Evolutionary conservation across 2,888 invertebrate genomes (phyloP).

Genomic region (Calameuta pallipes): DNA sequence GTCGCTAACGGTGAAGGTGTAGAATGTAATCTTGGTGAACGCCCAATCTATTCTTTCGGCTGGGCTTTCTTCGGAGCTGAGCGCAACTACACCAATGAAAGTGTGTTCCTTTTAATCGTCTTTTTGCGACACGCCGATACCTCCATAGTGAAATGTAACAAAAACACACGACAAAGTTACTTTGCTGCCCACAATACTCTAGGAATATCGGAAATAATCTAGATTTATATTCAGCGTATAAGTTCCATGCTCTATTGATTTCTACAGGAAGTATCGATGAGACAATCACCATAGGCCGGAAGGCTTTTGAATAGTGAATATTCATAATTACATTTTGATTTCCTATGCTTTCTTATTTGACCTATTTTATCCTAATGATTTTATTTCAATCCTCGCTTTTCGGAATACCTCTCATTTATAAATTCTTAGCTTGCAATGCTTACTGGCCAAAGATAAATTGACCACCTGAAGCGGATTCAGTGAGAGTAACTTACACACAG

Average conservation of each 20-base stretch:
- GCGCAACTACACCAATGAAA: slow-evolving; percentile 26
- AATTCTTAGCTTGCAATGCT: background rate
- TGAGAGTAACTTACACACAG: slow-evolving; percentile 14
- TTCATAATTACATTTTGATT: background rate
- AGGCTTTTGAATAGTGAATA: background rate
- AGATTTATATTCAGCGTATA: background rate
- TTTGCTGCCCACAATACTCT: background rate
- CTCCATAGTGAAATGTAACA: slow-evolving; percentile 17
- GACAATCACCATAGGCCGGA: background rate
- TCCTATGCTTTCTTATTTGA: background rate
- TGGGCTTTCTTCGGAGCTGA: background rate
- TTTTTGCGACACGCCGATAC: slow-evolving; percentile 8
- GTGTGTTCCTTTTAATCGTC: slow-evolving; percentile 32
- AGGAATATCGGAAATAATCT: background rate
- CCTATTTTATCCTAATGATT: background rate
- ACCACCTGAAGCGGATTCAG: background rate
- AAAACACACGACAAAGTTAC: background rate
- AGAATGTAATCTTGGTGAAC: slow-evolving; percentile 20
- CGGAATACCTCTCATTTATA: background rate
- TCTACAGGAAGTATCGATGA: background rate
- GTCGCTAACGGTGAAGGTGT: background rate
- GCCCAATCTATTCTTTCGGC: slow-evolving; percentile 23
- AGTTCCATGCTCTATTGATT: background rate
- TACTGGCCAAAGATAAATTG: background rate
- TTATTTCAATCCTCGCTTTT: background rate